Evolutionary conservation across 2,113 vertebrate genomes (phyloP), one percentile per base, ranked within the genome.

Genomic region (Bolborhynchus lineola): DNA sequence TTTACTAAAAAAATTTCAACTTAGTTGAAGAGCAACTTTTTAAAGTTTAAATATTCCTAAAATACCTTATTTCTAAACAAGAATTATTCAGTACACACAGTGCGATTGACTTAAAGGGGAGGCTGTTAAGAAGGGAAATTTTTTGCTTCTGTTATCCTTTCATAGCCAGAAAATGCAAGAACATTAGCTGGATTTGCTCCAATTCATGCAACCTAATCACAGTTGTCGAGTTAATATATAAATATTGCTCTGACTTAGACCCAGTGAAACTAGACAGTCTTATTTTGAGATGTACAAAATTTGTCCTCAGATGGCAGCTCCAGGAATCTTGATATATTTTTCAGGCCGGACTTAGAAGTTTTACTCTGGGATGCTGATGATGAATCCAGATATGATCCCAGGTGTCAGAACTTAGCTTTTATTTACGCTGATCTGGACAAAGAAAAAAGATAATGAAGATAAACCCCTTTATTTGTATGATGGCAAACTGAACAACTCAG

Each of bases 211-310:
- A 37, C 29, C 21, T 39, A 57, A 78, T 79, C 9, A 26, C 15
- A 68, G 44, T 16, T 39, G 6, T 70, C 33, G 46, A 46, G 37
- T 35, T 6, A 87, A 85, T 53, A 85, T 39, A 44, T 2, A 35
- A 78, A 6, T 9, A 57, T 3, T 2, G 0, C 28, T 86, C 17
- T 50, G 28, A 41, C 12, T 81, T 71, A 33, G 0, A 26, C 4
- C 9, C 9, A 15, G 6, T 83, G 37, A 83, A 83, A 65, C 35
- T 5, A 21, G 46, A 5, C 29, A 59, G 15, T 26, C 28, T 80
- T 76, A 25, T 25, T 7, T 47, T 62, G 46, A 71, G 16, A 24
- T 29, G 11, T 33, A n/a, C 6, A 6, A n/a, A 79, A 10, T 39
- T 84, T 46, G 15, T 53, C 11, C 2, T 6, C 19, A 49, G 53